Base-by-base conservation (phyloP, 1,140 invertebrate species). In the Halictus rubicundus region DNA sequence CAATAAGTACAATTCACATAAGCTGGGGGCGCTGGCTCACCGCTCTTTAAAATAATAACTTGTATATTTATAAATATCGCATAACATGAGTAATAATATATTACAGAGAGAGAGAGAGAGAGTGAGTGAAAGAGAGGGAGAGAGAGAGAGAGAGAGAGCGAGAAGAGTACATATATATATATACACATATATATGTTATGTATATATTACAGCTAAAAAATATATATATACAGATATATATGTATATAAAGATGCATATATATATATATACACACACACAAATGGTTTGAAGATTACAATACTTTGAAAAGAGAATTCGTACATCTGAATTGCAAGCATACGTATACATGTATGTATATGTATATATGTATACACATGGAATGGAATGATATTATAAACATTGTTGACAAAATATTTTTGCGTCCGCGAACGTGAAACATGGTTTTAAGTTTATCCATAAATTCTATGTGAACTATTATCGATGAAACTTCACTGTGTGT, bases 31-130 rank as follows among this genome's bases (percentile, higher is more conserved):
- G 84, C 85, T 90, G 88, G 88, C 87, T 90, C 88, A 91, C 75
- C 86, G 84, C 81, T 90, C 88, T 89, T 91, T 84, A 89, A 88
- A 88, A 68, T 84, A 87, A 89, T 88, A 82, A 91, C 87, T 91
- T 92, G 89, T 92, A 92, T 91, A 92, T 92, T 92, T 92, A 92
- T 92, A 92, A 92, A 92, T 92, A 92, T 89, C 74, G 75, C 81
- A 86, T 84, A 89, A 90, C 80, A 85, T 84, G 86, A 91, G 87
- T 88, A 88, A 89, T 79, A 88, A 88, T 88, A 89, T 90, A 90
- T 90, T 84, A 87, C 78, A 85, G 65, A 89, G 42, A 86, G 69
- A 87, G 69, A 86, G 37, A 86, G 83, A 88, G 80, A 77, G 23
- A 81, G 42, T 12, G 42, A 14, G 10, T 10, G 42, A 46, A 8